Base-by-base conservation (phyloP, 2,888 invertebrate genomes). In the Tachina grossa region DNA sequence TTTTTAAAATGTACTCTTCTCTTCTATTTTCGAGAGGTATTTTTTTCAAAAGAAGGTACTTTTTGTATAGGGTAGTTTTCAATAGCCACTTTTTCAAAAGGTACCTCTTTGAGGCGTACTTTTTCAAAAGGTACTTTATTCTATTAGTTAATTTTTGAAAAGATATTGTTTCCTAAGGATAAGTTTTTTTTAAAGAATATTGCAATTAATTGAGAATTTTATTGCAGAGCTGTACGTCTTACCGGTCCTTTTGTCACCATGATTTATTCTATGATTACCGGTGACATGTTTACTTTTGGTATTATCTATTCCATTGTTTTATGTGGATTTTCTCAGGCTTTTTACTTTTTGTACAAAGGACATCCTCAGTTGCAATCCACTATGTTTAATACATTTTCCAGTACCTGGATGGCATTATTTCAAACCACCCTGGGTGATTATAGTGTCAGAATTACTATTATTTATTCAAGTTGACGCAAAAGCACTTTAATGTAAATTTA, bases 161-260 rank as follows among this genome's bases (percentile, higher is more conserved):
- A 49, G 49, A 5, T 14, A 49, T n/a, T 49, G 5, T 31, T 31
- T 31, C 1, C 14, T 49, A 2, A 49, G 14, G 1, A 49, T 4
- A 14, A n/a, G n/a, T 1, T 14, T 14, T 49, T n/a, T 13, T 49
- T 49, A 14, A 49, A 49, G 14, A 3, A 14, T 49, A 3, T 49
- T 14, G 13, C 3, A n/a, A 16, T 31, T 6, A 5, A 31, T 6
- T 31, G 9, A 0, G 0, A 49, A 4, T n/a, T 19, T 14, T 45
- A 2, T 57, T 9, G 31, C 93, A 98, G 98, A 9, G 98, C 98
- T 53, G 96, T 98, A 47, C 96, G 97, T 82, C 93, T 99, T 89
- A 99, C 99, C 0, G 99, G 99, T 59, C 99, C 99, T 0, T 99
- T 99, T 93, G 99, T 99, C 83, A 99, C 99, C 13, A 99, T 99